Evolutionary conservation across 1,140 invertebrate genomes (phyloP), one percentile per base, ranked within the genome.

Genomic region (Drosophila mojavensis): DNA sequence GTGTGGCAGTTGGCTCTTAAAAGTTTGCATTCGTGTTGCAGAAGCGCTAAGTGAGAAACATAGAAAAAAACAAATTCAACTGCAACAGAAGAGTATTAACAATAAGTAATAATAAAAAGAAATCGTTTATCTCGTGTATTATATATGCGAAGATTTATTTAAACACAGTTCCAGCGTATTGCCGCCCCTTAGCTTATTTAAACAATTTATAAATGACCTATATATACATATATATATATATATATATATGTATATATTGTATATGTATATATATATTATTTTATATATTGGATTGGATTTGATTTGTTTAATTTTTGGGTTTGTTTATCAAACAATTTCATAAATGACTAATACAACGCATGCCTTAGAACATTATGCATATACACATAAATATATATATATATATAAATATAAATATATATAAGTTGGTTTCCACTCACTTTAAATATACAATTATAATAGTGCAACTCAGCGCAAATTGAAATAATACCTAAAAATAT

Each of bases 401-500:
- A 79, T 73, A 9, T 47, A 47, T 47, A 47, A 17, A 17, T 47
- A 47, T 47, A 15, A 11, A 47, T 47, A 17, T 47, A 47, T 47
- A 15, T 2, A 11, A 73, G 80, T 69, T 78, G 43, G 17, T 78
- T 75, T 79, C 15, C 33, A 48, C 50, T 62, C 43, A 4, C 24
- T 60, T 71, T 51, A 54, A 67, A 48, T 60, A 39, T 73, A 73
- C 56, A 60, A 54, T 67, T 39, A 54, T 60, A 47, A 15, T 67
- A 71, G 70, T 67, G 48, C 68, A 78, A 50, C 50, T 73, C 55
- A 59, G 60, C 68, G 63, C 50, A 65, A 64, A 55, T 75, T 55
- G 65, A 77, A 77, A 79, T 86, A 86, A 88, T 88, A 86, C 82
- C 88, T 82, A 88, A 88, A 81, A 39, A 78, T 60, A 65, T 74